A percentile compares a stretch with the other conserved stretches of the same genome.
These are phyloP conservation scores for Actinopyga echinites DNA, from an alignment of 53 echinoderm and acorn worm genomes.

Conservation along the genomic window DNA sequence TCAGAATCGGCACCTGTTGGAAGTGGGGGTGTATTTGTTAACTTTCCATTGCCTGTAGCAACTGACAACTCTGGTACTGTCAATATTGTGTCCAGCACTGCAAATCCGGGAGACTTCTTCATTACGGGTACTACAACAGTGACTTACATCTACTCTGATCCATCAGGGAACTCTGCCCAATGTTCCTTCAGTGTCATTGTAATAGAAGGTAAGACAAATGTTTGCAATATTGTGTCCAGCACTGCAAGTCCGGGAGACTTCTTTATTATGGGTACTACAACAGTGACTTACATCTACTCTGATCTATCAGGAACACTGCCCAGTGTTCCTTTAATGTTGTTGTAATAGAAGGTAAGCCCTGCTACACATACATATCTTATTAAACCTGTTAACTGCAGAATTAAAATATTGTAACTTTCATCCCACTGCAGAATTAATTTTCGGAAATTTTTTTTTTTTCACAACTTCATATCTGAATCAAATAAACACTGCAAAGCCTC, in stretches of 20 bases:
- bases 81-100: background rate
- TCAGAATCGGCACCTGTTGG: constrained; percentile 1
- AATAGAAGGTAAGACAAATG: constrained; percentile 13
- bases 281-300: constrained; percentile 41
- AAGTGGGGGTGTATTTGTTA: background rate
- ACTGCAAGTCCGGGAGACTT: constrained; percentile 32
- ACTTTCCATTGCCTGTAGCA: constrained; percentile 22
- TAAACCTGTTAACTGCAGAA: no score
- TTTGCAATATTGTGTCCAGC: background rate
- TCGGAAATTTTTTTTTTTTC: no score
- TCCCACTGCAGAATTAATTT: no score
- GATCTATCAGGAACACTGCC: constrained; percentile 41
- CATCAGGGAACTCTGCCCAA: constrained; percentile 27
- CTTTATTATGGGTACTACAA: constrained; percentile 13
- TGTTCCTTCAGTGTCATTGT: constrained; percentile 47
- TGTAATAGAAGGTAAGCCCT: constrained; percentile 44
- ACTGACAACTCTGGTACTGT: constrained; percentile 8
- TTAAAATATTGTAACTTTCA: no score
- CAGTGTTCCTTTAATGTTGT: constrained; percentile 40
- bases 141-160: constrained; percentile 45
- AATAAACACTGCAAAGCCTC: no score
- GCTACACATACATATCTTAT: no score
- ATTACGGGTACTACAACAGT: constrained; percentile 14
- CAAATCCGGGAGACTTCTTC: constrained; percentile 36
- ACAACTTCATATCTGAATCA: no score